Base-by-base conservation (phyloP, 2,113 vertebrate genomes). In the Atractosteus spatula region DNA sequence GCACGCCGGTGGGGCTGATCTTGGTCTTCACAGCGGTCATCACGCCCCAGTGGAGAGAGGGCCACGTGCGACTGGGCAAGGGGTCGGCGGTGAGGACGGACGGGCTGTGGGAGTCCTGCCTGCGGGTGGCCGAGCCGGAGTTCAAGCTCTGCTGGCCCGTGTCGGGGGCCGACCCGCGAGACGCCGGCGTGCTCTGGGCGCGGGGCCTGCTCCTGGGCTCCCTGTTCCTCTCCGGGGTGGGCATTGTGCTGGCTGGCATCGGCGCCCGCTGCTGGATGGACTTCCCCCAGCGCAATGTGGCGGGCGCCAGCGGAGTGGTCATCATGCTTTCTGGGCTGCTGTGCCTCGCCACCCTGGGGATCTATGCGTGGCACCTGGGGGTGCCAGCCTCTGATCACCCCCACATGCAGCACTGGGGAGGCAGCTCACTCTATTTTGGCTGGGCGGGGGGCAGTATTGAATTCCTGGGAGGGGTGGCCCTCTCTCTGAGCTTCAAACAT, bases 11-110 rank as follows among this genome's bases (percentile, higher is more conserved):
- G 77, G 91, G 92, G 61, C 41, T 93, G 68, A 90, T 92, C 66
- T 82, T 93, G 1, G 84, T 92, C 69, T 92, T 93, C 81, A 90
- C 90, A 0, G 91, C 92, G 0, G 89, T 89, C 55, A 92, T 92
- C 84, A 93, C 91, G 0, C 92, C 92, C 0, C 91, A 93, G 79
- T 93, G 92, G 91, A 76, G 92, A 71, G 89, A 92, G 70, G 89
- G 89, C 11, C 86, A 89, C 41, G 84, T 87, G 0, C 85, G 73
- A 51, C 75, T 92, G 62, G 77, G 81, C 11, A 68, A 79, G 44
- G 61, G 81, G 1, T 80, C 72, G 1, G 57, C 77, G 0, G 72
- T 89, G 29, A 86, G 89, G 16, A 89, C 90, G 0, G 91, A 92
- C 3, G 91, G 91, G 7, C 75, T 93, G 0, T 93, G 92, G 92